Conservation (phyloP, 92 coral and sea anemone genomes). For the Palythoa heliodiscus region DNA sequence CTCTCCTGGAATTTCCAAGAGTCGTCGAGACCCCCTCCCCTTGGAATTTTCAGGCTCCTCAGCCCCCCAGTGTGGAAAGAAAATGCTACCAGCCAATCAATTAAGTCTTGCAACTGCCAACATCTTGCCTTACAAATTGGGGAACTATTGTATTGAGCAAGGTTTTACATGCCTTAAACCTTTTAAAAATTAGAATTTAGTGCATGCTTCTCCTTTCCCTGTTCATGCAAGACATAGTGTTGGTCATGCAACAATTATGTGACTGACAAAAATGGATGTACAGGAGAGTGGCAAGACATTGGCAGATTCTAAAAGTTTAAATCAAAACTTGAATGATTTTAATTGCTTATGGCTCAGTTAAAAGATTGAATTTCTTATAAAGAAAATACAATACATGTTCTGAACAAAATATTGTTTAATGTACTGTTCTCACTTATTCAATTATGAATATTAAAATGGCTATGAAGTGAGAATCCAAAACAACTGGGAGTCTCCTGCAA, state of each 20-base stretch:
- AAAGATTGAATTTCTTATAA: not conserved
- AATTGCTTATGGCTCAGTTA: not conserved
- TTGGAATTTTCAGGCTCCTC: conserved; percentile 7
- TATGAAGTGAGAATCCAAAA: not conserved
- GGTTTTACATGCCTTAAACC: conserved; percentile 3
- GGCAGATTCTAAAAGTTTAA: not conserved
- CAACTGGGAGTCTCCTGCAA: conserved; percentile 9
- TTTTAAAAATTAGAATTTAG: conserved; percentile 9
- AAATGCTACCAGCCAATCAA: conserved; percentile 14
- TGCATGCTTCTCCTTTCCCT: not conserved
- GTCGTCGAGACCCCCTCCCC: conserved; percentile 3
- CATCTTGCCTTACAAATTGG: conserved; percentile 12
- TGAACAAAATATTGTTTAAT: not conserved
- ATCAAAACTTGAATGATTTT: not conserved
- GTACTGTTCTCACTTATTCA: not conserved
- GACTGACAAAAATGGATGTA: not conserved
- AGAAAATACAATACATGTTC: not conserved
- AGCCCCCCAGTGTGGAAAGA: conserved; percentile 13
- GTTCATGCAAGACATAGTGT: not conserved
- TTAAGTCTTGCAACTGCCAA: not conserved
- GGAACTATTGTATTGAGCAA: conserved; percentile 10
- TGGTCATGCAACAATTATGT: not conserved
- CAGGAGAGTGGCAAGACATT: not conserved
- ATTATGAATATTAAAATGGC: too few species aligned
- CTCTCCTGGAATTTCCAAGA: conserved; percentile 4